phyloP scores from a whole-genome alignment of 1,140 invertebrate species.

The Rhynchophorus ferrugineus region DNA sequence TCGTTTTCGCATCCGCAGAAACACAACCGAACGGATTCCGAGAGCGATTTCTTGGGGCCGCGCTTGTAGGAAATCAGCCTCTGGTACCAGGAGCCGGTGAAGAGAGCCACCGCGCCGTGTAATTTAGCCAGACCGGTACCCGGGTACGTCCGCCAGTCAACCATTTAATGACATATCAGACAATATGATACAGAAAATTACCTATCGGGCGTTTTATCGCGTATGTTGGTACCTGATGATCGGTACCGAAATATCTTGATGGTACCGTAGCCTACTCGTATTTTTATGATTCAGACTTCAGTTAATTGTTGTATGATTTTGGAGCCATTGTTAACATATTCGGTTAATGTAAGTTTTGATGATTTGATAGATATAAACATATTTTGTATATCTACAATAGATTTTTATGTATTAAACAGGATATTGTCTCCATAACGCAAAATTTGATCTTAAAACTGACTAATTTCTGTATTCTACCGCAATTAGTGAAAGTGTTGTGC shows the following conservation, averaged over 20 bases:
- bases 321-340: too few relatives aligned
- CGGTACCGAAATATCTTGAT: not conserved
- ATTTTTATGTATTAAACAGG: too few relatives aligned
- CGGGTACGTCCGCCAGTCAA: conserved; percentile 12
- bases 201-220: conserved; percentile 7
- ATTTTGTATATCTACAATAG: too few relatives aligned
- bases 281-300: too few relatives aligned
- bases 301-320: too few relatives aligned
- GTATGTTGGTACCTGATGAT: conserved; percentile 6
- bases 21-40: conserved; percentile 8
- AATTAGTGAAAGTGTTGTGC: too few relatives aligned
- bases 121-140: conserved; percentile 14
- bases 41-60: conserved; percentile 5
- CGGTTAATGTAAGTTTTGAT: too few relatives aligned
- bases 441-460: too few relatives aligned
- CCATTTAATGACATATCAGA: conserved; percentile 8
- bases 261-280: conserved; percentile 1
- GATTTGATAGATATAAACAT: too few relatives aligned
- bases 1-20: conserved; percentile 12
- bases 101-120: conserved; percentile 7
- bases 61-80: conserved; percentile 16
- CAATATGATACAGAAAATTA: conserved; percentile 12
- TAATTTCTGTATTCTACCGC: too few relatives aligned
- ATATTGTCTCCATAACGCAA: too few relatives aligned
- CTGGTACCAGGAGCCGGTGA: conserved; percentile 11